These are phyloP conservation scores for Chaetops frenatus DNA, from an alignment of 2,113 vertebrate species.

Conservation along the genomic window DNA sequence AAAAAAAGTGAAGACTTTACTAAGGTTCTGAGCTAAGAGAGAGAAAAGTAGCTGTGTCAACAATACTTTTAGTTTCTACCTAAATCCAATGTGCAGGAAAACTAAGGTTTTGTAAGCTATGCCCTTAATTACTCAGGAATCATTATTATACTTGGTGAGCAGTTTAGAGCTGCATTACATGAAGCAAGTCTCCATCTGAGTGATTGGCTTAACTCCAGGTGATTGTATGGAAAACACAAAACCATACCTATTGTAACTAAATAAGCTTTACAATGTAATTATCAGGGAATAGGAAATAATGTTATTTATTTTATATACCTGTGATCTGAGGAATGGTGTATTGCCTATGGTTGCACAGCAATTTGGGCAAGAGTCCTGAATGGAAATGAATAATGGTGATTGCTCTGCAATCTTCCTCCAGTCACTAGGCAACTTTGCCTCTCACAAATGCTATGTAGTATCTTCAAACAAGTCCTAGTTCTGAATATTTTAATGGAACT, in stretches of 20 bases:
- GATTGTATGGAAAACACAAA: neutral
- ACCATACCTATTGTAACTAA: neutral
- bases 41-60: neutral
- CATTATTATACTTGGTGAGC: neutral
- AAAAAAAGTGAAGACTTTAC: neutral
- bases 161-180: neutral
- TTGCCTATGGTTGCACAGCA: neutral
- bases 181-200: neutral
- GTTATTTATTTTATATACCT: neutral
- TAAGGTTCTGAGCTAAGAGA: neutral
- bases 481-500: neutral
- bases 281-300: neutral
- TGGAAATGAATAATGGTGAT: neutral
- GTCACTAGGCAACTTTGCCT: neutral
- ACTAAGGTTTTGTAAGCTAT: neutral
- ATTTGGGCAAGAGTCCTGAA: neutral
- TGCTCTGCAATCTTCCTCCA: neutral
- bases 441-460: neutral
- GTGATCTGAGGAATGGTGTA: neutral
- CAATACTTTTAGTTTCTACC: neutral
- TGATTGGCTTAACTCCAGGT: neutral
- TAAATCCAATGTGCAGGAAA: neutral
- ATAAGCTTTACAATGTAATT: neutral
- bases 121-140: neutral
- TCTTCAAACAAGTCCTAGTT: neutral